Evolutionary conservation across 2,113 vertebrate species (phyloP), one percentile per base, ranked within the genome.

Genomic region (Boulengeromyrus knoepffleri): DNA sequence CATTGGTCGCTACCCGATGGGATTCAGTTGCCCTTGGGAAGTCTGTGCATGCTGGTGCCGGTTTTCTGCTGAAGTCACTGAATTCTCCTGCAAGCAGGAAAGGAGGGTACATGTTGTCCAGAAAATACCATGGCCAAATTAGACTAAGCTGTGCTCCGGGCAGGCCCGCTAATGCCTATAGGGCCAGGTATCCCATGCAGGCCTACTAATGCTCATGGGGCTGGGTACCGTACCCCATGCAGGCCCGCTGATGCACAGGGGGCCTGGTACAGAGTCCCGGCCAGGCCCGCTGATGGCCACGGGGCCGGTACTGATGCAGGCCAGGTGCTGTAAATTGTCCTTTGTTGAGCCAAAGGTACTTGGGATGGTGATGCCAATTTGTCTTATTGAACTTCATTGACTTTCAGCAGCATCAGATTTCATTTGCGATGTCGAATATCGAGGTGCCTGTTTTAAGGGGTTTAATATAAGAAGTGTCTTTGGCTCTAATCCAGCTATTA

Each of bases 401-500:
- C 94, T 92, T 90, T 85, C 21, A 56, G 62, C 93, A 90, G 93
- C 89, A 91, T 90, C 90, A 93, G 91, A 92, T 42, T 62, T 89
- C 87, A 90, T 88, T 88, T 17, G 12, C 27, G 53, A 21, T 45
- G 17, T 31, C 46, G 27, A 31, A n/a, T 85, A n/a, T 24, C 13
- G 50, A 56, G 52, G 31, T 50, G n/a, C 4, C 49, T 87, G 84
- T 94, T 95, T 92, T 87, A 80, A 94, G 91, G 94, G 92, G 92
- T 93, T 96, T 93, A 95, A 95, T 96, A 94, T 94, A 94, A 94
- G 88, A 95, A 89, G 45, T 52, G n/a, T 17, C n/a, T 93, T 93
- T 92, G 49, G 91, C 27, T 89, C 27, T 52, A 90, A 31, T 46
- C 39, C 91, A 93, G 90, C 90, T 62, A 91, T 77, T 19, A 92